A percentile compares a stretch with the other conserved stretches of the same genome.
Evolutionary conservation across 2,888 invertebrate genomes (phyloP).

Genomic region (Ptychoptera contaminata): DNA sequence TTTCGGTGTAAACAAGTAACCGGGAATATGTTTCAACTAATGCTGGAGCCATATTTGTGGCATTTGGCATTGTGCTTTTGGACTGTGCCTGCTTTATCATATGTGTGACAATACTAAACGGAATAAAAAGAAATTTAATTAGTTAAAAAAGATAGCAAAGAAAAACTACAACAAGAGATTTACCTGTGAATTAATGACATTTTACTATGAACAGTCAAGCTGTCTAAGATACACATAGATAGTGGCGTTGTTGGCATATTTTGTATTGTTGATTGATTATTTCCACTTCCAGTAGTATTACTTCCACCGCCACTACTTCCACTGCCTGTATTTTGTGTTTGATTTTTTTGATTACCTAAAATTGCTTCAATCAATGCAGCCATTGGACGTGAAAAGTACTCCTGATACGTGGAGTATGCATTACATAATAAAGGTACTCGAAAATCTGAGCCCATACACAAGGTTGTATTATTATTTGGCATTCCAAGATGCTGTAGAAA

Average conservation of each 20-base stretch:
- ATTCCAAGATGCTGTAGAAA: slow-evolving; percentile 73
- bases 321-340: slow-evolving; percentile 23
- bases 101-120: slow-evolving; percentile 58
- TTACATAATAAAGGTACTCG: slow-evolving; percentile 85
- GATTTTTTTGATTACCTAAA: slow-evolving; percentile 49
- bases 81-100: slow-evolving; percentile 81
- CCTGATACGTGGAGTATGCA: slow-evolving; percentile 85
- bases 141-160: neutral
- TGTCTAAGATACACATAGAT: slow-evolving; percentile 84
- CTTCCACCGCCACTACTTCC: slow-evolving; percentile 12
- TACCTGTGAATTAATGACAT: slow-evolving; percentile 63
- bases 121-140: slow-evolving; percentile 1
- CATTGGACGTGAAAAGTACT: slow-evolving; percentile 84
- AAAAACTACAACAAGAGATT: slow-evolving; percentile 15
- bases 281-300: slow-evolving; percentile 16
- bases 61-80: slow-evolving; percentile 59
- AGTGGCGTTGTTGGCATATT: slow-evolving; percentile 65
- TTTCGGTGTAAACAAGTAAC: slow-evolving; percentile 86
- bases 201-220: slow-evolving; percentile 88
- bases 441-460: slow-evolving; percentile 72
- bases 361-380: slow-evolving; percentile 78
- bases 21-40: slow-evolving; percentile 90
- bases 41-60: slow-evolving; percentile 61
- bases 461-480: slow-evolving; percentile 50
- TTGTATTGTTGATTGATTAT: slow-evolving; percentile 27